Conservation (phyloP, 2,888 invertebrate genomes). For the Erebia palarica region DNA sequence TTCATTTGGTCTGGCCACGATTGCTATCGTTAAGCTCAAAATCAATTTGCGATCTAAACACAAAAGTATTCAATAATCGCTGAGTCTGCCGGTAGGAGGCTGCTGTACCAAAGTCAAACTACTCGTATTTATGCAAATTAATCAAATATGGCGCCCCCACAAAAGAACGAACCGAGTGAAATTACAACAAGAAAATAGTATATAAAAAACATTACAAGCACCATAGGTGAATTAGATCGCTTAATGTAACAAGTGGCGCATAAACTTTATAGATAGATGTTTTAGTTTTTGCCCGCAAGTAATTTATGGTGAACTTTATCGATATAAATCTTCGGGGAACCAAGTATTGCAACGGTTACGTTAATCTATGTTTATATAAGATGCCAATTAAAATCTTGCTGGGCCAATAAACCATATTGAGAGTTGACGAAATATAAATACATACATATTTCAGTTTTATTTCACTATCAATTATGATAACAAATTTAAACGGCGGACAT, state of each 20-base stretch:
- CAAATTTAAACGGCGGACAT: neutral
- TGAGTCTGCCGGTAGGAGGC: no score
- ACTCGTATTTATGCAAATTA: no score
- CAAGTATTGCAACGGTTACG: constrained; percentile 35
- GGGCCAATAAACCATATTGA: constrained; percentile 5
- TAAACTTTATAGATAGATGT: constrained; percentile 24
- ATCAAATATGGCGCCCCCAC: no score
- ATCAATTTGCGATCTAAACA: no score
- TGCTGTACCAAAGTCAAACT: no score
- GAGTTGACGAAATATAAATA: neutral
- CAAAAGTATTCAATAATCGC: no score
- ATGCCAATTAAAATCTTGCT: constrained; percentile 17
- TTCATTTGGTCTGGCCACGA: no score
- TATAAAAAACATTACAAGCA: no score
- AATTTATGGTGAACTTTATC: constrained; percentile 46
- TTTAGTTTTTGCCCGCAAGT: constrained; percentile 43
- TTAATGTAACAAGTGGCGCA: neutral
- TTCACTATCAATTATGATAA: neutral
- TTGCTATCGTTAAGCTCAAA: no score
- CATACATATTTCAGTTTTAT: constrained; percentile 12
- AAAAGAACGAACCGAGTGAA: no score
- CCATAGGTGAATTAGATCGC: neutral
- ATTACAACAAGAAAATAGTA: no score
- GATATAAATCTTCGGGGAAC: constrained; percentile 40
- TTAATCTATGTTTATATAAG: constrained; percentile 32